A percentile compares a stretch with the other conserved stretches of the same genome.
These are phyloP conservation scores for Mythimna albipuncta DNA, from an alignment of 2,888 invertebrate genomes.

Conservation along the genomic window DNA sequence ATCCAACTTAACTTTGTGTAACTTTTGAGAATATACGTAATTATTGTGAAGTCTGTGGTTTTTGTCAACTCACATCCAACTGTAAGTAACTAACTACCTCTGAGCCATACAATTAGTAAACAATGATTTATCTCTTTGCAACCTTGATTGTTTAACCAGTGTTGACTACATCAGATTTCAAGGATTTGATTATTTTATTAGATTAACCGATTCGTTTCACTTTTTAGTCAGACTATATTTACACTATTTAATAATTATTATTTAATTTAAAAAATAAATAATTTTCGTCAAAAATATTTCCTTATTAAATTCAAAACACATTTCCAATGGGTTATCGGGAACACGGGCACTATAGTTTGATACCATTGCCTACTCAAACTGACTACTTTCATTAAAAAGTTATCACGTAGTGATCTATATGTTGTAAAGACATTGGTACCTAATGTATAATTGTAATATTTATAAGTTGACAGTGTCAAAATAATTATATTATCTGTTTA, in stretches of 20 bases:
- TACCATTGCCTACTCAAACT: slow-evolving; percentile 53
- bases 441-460: slow-evolving; percentile 73
- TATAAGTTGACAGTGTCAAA: slow-evolving; percentile 89
- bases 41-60: no score
- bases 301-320: slow-evolving; percentile 51
- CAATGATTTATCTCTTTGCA: no score
- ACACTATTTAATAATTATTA: slow-evolving; percentile 5
- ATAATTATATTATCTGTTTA: slow-evolving; percentile 88
- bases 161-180: no score
- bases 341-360: slow-evolving; percentile 56
- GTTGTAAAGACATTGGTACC: slow-evolving; percentile 79
- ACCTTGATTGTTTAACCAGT: no score
- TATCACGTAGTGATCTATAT: slow-evolving; percentile 72
- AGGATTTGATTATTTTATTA: no score
- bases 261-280: slow-evolving; percentile 9
- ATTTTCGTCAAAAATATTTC: slow-evolving; percentile 42
- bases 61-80: no score
- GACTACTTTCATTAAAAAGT: slow-evolving; percentile 65
- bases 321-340: slow-evolving; percentile 61
- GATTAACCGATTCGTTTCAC: no score
- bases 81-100: no score
- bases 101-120: no score
- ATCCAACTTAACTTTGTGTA: no score
- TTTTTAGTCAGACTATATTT: no score
- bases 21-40: no score